Evolutionary conservation across 2,113 vertebrate species (phyloP).

Genomic region (Galemys pyrenaicus): DNA sequence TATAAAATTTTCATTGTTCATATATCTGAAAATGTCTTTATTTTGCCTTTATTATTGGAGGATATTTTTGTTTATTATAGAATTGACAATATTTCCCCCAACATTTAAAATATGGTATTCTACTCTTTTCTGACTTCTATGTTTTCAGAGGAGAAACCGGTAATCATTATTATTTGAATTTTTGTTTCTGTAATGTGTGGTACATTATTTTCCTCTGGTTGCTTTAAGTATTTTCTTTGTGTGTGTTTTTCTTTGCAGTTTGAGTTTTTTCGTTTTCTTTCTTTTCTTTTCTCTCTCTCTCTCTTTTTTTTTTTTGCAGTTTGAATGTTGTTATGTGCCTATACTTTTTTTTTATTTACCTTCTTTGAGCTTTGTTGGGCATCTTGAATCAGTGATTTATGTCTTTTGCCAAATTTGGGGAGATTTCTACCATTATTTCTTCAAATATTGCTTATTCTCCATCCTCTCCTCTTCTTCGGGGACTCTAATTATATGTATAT

Average conservation of each 20-base stretch:
- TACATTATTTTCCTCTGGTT: neutral
- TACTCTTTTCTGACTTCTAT: neutral
- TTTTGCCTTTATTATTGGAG: neutral
- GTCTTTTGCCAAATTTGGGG: neutral
- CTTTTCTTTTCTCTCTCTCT: too few species aligned
- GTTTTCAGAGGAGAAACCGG: slow-evolving; percentile 33
- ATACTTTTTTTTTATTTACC: slow-evolving; percentile 7
- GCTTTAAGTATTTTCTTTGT: neutral
- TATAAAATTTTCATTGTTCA: slow-evolving; percentile 11
- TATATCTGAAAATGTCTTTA: slow-evolving; percentile 31
- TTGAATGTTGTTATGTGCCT: neutral
- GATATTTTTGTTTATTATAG: neutral
- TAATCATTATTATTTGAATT: neutral
- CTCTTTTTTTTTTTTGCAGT: neutral
- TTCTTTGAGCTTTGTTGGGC: neutral
- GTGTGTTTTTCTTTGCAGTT: neutral
- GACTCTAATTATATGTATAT: neutral
- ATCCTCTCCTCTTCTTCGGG: slow-evolving; percentile 2
- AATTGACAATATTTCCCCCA: neutral
- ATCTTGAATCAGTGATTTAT: slow-evolving; percentile 23
- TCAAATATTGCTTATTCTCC: neutral
- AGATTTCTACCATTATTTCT: neutral
- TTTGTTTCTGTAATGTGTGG: slow-evolving; percentile 23
- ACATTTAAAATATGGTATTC: neutral
- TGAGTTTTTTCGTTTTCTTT: neutral